Percentiles rank a stretch among this genome's conserved stretches.
phyloP scores from a whole-genome alignment of 2,113 vertebrate species.

The Malurus cyaneus region DNA sequence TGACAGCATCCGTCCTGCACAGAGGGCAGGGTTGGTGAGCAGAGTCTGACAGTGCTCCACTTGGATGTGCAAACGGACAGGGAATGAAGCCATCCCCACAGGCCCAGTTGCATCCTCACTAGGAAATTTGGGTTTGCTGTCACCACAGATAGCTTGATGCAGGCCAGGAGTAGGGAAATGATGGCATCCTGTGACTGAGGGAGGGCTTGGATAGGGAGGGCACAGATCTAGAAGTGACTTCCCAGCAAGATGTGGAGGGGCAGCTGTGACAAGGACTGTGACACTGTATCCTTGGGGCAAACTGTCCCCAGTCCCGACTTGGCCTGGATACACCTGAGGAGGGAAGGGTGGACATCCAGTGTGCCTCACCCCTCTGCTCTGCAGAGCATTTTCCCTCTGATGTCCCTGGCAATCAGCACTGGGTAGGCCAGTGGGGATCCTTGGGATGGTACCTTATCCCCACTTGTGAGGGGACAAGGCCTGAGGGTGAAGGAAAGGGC shows the following conservation, averaged over 20 bases:
- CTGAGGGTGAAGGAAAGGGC: neutral
- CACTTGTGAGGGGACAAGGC: neutral
- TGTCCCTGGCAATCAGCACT: neutral
- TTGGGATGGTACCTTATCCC: neutral
- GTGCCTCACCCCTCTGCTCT: neutral
- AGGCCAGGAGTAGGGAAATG: neutral
- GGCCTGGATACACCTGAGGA: neutral
- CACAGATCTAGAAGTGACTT: neutral
- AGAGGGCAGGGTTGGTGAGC: neutral
- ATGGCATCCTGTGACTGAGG: neutral
- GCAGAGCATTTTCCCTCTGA: rapidly evolving
- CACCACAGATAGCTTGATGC: neutral
- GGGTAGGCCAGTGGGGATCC: neutral
- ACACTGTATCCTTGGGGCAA: neutral
- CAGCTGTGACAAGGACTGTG: neutral
- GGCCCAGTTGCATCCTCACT: neutral
- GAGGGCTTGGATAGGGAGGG: neutral
- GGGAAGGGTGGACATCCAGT: neutral
- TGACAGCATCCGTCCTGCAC: neutral
- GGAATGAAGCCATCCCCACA: neutral
- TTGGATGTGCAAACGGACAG: neutral
- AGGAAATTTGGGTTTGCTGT: neutral
- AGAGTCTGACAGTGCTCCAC: neutral
- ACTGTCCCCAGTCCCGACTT: neutral
- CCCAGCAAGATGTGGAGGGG: neutral